Base-by-base conservation (phyloP, 30 jellyfish, hydroid and myxozoan genomes). In the Turritopsis dohrnii region DNA sequence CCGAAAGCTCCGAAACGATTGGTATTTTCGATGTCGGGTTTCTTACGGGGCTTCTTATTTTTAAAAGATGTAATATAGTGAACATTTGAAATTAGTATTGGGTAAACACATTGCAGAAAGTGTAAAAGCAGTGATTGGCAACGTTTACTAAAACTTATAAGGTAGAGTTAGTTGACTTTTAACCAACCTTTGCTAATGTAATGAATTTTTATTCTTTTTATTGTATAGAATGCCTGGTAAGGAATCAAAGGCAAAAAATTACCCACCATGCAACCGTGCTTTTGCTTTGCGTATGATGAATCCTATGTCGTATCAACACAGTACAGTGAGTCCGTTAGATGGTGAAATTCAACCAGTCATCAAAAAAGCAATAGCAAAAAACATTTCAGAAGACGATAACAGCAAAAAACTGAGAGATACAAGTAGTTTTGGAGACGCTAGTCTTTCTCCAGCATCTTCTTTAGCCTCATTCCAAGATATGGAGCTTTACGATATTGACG, bases 231-330 rank as follows among this genome's bases (percentile, higher is more conserved):
- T 87, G 95, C 95, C 95, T 71, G 90, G 72, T 54, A 87, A 87
- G 80, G 66, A 41, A 18, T 31, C 84, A n/a, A 87, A 82, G 54
- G 79, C 21, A 29, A 53, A 84, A 25, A 79, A 80, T 1, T 87
- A 89, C 52, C 96, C 96, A 30, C 91, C 97, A 54, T 52, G 85
- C 74, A 86, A 86, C 81, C 72, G 95, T 18, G 95, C 95, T 52
- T 86, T 79, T 65, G 90, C 94, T 1, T 54, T 86, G 90, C 86
- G 95, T 1, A 90, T 86, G 95, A 82, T 85, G 93, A 83, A 85
- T 53, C 81, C 90, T 0, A 79, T 71, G 22, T 82, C 81, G 28
- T 72, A 86, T 66, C 18, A 80, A 21, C 94, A 90, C 18, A 89
- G 88, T 18, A 54, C 90, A 0, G 75, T 79, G 60, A 90, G 97